Percentiles rank a stretch among this genome's conserved stretches.
Evolutionary conservation across 2,888 invertebrate species (phyloP).

Genomic region (Mimumesa dahlbomi): DNA sequence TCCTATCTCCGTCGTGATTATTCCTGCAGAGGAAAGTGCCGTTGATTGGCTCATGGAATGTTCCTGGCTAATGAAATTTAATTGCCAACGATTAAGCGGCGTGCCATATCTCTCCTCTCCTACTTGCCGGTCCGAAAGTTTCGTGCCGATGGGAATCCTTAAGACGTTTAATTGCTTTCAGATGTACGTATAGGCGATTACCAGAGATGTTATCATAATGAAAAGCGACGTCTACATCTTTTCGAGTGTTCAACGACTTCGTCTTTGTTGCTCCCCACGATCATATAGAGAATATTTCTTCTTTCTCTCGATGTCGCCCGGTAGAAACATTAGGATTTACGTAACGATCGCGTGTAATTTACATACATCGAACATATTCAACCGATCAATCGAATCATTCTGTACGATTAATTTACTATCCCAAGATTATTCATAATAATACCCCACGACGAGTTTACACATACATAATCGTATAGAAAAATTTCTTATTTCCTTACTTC

Average conservation of each 20-base stretch:
- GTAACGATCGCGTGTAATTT: slow-evolving; percentile 22
- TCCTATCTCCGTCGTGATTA: slow-evolving; percentile 38
- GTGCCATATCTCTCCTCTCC: slow-evolving; percentile 25
- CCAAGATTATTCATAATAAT: no score
- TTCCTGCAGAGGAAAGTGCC: slow-evolving; percentile 46
- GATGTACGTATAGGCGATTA: slow-evolving; percentile 20
- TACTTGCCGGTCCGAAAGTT: slow-evolving; percentile 28
- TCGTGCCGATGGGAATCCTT: slow-evolving; percentile 14
- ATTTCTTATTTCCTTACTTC: no score
- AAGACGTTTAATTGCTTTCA: slow-evolving; percentile 41
- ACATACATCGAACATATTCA: no score
- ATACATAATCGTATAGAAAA: no score
- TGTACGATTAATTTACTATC: no score
- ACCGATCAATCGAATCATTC: no score
- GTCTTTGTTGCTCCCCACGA: slow-evolving; percentile 1
- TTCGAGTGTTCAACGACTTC: background rate
- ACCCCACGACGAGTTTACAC: no score
- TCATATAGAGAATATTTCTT: background rate
- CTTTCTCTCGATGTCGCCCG: background rate
- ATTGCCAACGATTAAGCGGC: slow-evolving; percentile 44
- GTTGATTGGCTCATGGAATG: slow-evolving; percentile 50
- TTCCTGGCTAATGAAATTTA: slow-evolving; percentile 58
- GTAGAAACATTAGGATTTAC: slow-evolving; percentile 10
- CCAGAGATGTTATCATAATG: slow-evolving; percentile 41
- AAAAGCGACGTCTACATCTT: slow-evolving; percentile 33